Evolutionary conservation across 2,797 vertebrate species (phyloP).

Genomic region (Austrolebias charrua): DNA sequence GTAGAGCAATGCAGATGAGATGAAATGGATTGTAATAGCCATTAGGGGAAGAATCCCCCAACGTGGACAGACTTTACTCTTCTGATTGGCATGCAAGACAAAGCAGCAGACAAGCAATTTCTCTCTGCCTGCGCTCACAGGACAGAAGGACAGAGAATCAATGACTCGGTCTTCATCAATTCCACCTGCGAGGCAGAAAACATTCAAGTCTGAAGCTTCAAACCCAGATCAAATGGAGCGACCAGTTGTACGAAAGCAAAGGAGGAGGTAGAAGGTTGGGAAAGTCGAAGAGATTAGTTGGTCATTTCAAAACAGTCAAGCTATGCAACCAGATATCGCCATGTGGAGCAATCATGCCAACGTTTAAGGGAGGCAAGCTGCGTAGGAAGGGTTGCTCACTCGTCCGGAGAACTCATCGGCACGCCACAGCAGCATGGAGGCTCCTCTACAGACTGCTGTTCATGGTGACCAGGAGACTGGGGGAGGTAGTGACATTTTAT

Average conservation of each 20-base stretch:
- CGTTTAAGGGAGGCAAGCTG: slow-evolving; percentile 72
- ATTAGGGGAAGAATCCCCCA: slow-evolving; percentile 35
- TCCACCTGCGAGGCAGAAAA: slow-evolving; percentile 27
- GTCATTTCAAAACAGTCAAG: background rate
- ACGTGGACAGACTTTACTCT: slow-evolving; percentile 34
- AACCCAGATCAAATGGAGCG: slow-evolving; percentile 30
- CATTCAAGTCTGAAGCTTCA: slow-evolving; percentile 30
- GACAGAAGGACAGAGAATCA: slow-evolving; percentile 51
- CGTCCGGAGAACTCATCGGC: slow-evolving; percentile 77
- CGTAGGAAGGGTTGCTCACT: slow-evolving; percentile 79
- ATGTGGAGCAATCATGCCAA: slow-evolving; percentile 68
- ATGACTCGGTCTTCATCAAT: slow-evolving; percentile 53
- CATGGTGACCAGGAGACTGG: slow-evolving; percentile 72
- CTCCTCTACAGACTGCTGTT: slow-evolving; percentile 81
- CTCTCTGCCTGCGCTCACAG: slow-evolving; percentile 57
- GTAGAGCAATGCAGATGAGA: slow-evolving; percentile 22
- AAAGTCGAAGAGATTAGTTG: slow-evolving; percentile 7
- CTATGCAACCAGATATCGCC: background rate
- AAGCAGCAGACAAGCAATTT: slow-evolving; percentile 60
- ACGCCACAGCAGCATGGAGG: slow-evolving; percentile 78
- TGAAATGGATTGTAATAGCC: slow-evolving; percentile 28
- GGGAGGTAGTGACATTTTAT: slow-evolving; percentile 12
- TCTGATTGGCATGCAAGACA: slow-evolving; percentile 68
- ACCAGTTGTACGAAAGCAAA: background rate
- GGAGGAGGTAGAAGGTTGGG: slow-evolving; percentile 13